Base-by-base conservation (phyloP, 2,888 invertebrate species). In the Epinotia brunnichana region DNA sequence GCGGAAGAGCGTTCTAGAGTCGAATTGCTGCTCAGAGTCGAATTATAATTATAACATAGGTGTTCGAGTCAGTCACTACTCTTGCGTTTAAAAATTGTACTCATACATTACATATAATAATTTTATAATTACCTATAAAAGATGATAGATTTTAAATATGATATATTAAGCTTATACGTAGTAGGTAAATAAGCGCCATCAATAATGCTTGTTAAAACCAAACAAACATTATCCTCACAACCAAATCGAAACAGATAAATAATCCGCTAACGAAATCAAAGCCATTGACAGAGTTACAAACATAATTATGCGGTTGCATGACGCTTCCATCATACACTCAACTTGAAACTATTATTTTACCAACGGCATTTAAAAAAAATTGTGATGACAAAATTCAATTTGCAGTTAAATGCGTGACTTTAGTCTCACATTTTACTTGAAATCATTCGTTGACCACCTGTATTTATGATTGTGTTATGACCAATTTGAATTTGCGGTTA, bases 191-290 rank as follows among this genome's bases (percentile, higher is more conserved):
- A 15, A 41, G 11, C 3, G 11, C n/a, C 57, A 67, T 67, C 54
- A 56, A 21, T 67, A 67, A 48, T 29, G 44, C 44, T 11, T 57
- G 57, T 57, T 67, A 44, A 67, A 67, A 57, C 48, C 57, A 57
- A 24, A 24, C 67, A 10, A 29, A 29, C 48, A 29, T 59, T 67
- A 44, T 41, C 44, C 44, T 19, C 29, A 41, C 17, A 29, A 11
- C 4, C 24, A 21, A 68, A 68, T 61, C 67, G 68, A 61, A 72
- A 72, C 67, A 72, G 19, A 72, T 68, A 72, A 72, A 72, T 68
- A 67, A 72, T 39, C 48, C 48, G 39, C 72, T 62, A 71, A 62
- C 72, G 67, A 68, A 72, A 70, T 54, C 69, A 51, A 67, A 60
- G 61, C 41, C 67, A 72, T 57, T 62, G 72, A 72, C 72, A 72